Evolutionary conservation across 1,140 invertebrate species (phyloP), one percentile per base, ranked within the genome.

Genomic region (Aphaenogaster rudis): DNA sequence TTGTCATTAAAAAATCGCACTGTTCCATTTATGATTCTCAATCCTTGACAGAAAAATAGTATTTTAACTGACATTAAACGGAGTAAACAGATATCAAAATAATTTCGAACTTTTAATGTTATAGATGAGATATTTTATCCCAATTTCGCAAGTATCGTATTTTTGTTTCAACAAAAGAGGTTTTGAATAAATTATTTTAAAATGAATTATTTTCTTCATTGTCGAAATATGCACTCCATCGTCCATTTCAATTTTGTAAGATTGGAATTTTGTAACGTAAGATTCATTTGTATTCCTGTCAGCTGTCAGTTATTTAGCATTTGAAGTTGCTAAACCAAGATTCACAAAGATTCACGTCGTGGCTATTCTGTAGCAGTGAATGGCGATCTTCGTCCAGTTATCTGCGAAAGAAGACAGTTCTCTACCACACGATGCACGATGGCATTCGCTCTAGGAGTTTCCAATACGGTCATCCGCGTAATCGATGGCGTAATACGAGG

Each of bases 401-500:
- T 45, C 21, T 15, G 13, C 21, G 39, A 77, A 61, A 59, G 39
- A 61, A 61, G 21, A 69, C 39, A 42, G 52, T 42, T 39, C 52
- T 76, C 33, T n/a, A 36, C 9, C 36, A 45, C 36, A 28, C 36
- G 33, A 21, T 57, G n/a, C 36, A 76, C 54, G 21, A 28, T 8
- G 39, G 74, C 39, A 36, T 61, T 77, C 39, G 74, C 54, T 77
- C 39, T 77, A 77, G 36, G 54, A 61, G 36, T 77, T 77, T 77
- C 74, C 54, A 77, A 77, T 77, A 77, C 54, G 54, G 54, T 39
- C 39, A 59, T 77, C 39, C n/a, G 52, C 74, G 39, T 77, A 77
- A 77, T 77, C 74, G 74, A 61, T 77, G 74, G 74, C 39, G 74
- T 77, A 77, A 77, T 77, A 39, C 15, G 36, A 77, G 74, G 21